Base-by-base conservation (phyloP, 2,888 invertebrate genomes). In the Dolomedes plantarius region DNA sequence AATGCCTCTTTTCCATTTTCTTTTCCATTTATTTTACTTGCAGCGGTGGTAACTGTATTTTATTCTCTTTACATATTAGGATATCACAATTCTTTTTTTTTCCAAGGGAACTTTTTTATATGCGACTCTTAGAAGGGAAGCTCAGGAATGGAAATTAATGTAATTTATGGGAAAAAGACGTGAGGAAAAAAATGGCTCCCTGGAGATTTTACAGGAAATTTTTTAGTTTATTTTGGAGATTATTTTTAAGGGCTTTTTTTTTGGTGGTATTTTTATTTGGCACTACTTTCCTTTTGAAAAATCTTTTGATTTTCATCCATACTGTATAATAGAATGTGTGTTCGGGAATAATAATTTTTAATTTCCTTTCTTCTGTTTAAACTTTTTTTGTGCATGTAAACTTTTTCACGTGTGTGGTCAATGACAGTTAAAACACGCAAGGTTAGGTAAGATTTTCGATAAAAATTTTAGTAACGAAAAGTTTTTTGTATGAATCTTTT, bases 21-120 rank as follows among this genome's bases (percentile, higher is more conserved):
- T 74, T 81, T 81, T 74, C 74, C 69, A 81, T 81, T 82, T 82
- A 82, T 82, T 82, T 82, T 64, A 71, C 71, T 76, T 50, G 13
- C 32, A 71, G 39, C 28, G 71, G 75, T 64, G 71, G 75, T 62
- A 71, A 46, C 82, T 62, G 75, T 82, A 65, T 82, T 75, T 82
- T 82, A 82, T 82, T 82, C 75, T 31, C 82, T 71, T 75, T 62
- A 41, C 29, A 41, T 76, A 75, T 81, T 81, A 81, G 36, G 28
- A 31, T 56, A 56, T 56, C 19, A 56, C 46, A 16, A 56, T 23
- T 23, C 23, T 56, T 56, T 56, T 56, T 56, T 56, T 23, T 56
- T 11, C 5, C 9, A 23, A 1, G 23, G 56, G 23, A 23, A 1
- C 23, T 36, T 62, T 71, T 56, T 67, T 67, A 32, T 68, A 50